A percentile compares a stretch with the other conserved stretches of the same genome.
These are phyloP conservation scores for Polyommatus iphigenia DNA, from an alignment of 2,888 invertebrate species.

Conservation along the genomic window DNA sequence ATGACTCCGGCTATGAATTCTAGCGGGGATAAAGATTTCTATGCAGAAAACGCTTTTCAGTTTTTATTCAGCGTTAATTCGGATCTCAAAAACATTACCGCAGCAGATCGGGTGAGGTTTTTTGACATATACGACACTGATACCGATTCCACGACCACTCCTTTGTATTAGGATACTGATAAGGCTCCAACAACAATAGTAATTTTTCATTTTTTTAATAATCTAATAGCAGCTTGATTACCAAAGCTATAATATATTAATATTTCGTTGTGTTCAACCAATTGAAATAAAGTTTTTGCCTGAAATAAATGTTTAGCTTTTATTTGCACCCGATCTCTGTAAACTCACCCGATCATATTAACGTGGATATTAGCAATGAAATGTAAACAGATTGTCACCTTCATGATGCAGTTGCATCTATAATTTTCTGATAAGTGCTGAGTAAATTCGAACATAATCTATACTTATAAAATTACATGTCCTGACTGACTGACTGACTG, in stretches of 20 bases:
- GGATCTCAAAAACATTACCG: constrained; percentile 29
- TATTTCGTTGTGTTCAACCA: background rate
- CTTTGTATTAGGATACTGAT: background rate
- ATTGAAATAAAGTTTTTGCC: background rate
- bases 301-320: too few species aligned
- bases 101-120: constrained; percentile 62
- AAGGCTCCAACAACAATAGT: background rate
- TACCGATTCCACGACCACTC: constrained; percentile 43
- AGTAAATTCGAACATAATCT: too few species aligned
- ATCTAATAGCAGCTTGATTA: too few species aligned
- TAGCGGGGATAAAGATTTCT: background rate
- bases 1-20: background rate
- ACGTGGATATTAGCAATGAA: background rate
- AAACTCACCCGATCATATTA: too few species aligned
- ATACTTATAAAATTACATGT: too few species aligned
- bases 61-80: background rate
- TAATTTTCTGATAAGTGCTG: too few species aligned
- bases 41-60: background rate
- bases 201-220: background rate
- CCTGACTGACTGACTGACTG: too few species aligned
- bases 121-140: constrained; percentile 66
- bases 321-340: too few species aligned
- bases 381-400: background rate
- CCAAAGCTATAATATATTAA: too few species aligned
- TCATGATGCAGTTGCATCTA: too few species aligned